Conservation (phyloP, 1,140 invertebrate species). For the Idris sp. region DNA sequence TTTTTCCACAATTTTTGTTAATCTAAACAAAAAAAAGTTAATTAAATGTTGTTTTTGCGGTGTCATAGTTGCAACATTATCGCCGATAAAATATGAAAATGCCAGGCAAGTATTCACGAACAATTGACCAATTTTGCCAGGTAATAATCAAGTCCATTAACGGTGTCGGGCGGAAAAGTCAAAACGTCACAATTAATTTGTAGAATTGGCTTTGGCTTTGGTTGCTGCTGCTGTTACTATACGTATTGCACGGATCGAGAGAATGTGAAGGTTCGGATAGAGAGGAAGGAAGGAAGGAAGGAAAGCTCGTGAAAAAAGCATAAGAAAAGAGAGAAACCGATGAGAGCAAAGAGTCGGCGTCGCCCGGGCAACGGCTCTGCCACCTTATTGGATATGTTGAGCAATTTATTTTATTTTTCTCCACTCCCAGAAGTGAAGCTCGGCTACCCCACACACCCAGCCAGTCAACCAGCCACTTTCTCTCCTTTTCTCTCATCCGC, state of each 20-base stretch:
- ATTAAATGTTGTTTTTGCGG: too few species aligned
- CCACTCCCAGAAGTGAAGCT: conserved; percentile 68
- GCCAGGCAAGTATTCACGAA: too few species aligned
- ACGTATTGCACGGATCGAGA: too few species aligned
- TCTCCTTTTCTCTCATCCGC: conserved; percentile 55
- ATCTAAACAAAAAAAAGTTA: too few species aligned
- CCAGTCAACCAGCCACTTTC: conserved; percentile 58
- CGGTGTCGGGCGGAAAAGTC: conserved; percentile 5
- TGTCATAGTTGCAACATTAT: too few species aligned
- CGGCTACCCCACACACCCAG: conserved; percentile 59
- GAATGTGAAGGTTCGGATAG: too few species aligned
- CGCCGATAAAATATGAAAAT: too few species aligned
- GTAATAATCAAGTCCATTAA: conserved; percentile 27
- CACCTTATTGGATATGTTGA: conserved; percentile 79
- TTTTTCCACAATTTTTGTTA: too few species aligned
- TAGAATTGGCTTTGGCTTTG: too few species aligned
- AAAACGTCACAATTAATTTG: conserved; percentile 29
- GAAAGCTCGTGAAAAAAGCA: conserved; percentile 49
- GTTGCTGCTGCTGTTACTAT: too few species aligned
- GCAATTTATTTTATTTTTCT: conserved; percentile 79
- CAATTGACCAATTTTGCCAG: conserved; percentile 3
- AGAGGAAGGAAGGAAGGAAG: conserved; percentile 56
- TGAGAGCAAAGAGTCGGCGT: conserved; percentile 73
- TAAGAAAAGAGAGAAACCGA: conserved; percentile 63
- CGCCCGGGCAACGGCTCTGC: conserved; percentile 77